A percentile compares a stretch with the other conserved stretches of the same genome.
These are phyloP conservation scores for Eupithecia subumbrata DNA, from an alignment of 2,888 invertebrate genomes.

Conservation along the genomic window DNA sequence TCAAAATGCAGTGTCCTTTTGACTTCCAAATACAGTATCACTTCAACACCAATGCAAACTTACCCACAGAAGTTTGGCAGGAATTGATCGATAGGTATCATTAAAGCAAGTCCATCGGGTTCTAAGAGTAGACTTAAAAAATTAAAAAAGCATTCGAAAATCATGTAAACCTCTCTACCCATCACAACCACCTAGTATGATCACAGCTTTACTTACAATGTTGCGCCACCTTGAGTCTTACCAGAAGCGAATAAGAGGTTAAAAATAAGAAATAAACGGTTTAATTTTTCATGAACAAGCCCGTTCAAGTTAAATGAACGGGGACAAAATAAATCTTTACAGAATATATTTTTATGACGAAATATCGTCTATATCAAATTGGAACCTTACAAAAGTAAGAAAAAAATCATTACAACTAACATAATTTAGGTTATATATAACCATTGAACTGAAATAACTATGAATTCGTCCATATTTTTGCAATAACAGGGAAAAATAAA, in stretches of 20 bases:
- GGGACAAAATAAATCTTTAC: background rate
- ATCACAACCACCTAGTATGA: constrained; percentile 81
- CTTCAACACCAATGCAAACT: constrained; percentile 6
- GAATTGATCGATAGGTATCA: constrained; percentile 31
- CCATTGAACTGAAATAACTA: background rate
- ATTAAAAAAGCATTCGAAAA: constrained; percentile 66
- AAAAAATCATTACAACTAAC: background rate
- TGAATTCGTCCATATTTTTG: background rate
- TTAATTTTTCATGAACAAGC: background rate
- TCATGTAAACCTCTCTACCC: constrained; percentile 61
- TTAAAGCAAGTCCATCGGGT: constrained; percentile 39
- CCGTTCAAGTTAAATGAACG: no score
- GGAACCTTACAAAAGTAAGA: background rate
- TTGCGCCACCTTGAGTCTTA: constrained; percentile 43
- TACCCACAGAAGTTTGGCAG: constrained; percentile 21
- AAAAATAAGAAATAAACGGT: background rate
- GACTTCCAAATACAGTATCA: background rate
- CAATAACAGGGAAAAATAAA: background rate
- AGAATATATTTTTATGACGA: background rate
- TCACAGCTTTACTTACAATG: constrained; percentile 78
- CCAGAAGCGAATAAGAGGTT: constrained; percentile 17
- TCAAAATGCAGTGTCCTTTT: background rate
- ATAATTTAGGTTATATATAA: background rate
- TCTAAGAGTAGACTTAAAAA: constrained; percentile 54
- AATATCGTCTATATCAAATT: background rate